Conservation (phyloP, 2,113 vertebrate species). For the Catharus minimus region DNA sequence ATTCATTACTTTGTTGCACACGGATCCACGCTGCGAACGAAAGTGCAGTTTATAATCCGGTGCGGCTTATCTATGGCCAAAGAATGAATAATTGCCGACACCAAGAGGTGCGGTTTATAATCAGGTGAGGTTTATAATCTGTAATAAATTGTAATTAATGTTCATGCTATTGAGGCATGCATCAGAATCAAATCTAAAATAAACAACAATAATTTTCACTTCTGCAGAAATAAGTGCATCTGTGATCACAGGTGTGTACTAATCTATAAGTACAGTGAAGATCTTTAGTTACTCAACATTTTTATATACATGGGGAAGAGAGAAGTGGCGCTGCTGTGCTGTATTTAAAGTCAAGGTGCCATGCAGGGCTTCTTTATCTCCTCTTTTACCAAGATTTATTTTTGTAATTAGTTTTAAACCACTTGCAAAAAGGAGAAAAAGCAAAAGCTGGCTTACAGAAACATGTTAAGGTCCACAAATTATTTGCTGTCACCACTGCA, state of each 20-base stretch:
- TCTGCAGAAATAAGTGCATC: background rate
- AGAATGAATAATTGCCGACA: too few relatives aligned
- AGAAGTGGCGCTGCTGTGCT: background rate
- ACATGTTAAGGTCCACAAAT: background rate
- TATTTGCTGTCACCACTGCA: rapidly evolving
- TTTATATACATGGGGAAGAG: background rate
- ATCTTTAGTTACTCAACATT: background rate
- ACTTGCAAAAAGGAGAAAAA: background rate
- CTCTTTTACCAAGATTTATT: background rate
- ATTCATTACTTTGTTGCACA: too few relatives aligned
- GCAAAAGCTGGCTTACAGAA: background rate
- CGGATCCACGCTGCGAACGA: too few relatives aligned
- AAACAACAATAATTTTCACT: background rate
- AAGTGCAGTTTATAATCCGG: too few relatives aligned
- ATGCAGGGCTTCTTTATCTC: background rate
- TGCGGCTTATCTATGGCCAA: too few relatives aligned
- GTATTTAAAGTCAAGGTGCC: background rate
- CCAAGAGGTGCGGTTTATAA: too few relatives aligned
- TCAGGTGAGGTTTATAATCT: too few relatives aligned
- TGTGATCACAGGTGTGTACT: background rate
- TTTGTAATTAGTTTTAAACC: background rate
- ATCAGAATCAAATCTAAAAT: background rate
- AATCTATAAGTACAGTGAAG: background rate
- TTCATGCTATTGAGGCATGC: background rate
- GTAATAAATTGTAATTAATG: background rate